These are phyloP conservation scores for Prionailurus viverrinus DNA, from an alignment of 2,113 vertebrate species.

Conservation along the genomic window DNA sequence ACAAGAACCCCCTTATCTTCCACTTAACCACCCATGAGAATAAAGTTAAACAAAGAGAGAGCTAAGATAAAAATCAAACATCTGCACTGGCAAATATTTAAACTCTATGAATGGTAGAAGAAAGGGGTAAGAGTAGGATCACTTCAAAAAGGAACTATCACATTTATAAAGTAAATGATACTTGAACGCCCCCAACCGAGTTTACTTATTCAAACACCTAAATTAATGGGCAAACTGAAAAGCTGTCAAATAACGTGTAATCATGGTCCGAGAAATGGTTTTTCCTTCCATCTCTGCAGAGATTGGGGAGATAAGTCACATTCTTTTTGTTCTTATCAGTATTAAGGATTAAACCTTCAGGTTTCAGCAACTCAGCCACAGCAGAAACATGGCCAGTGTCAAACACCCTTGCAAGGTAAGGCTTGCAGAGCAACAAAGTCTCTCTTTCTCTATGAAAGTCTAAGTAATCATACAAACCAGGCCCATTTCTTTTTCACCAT, in stretches of 20 bases:
- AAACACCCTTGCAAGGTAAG: slow-evolving; percentile 49
- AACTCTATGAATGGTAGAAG: slow-evolving; percentile 79
- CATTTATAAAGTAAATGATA: slow-evolving; percentile 83
- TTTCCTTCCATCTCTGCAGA: slow-evolving; percentile 75
- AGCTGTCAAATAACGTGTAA: slow-evolving; percentile 82
- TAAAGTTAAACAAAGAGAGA: slow-evolving; percentile 87
- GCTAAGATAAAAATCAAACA: slow-evolving; percentile 86
- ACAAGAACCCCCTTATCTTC: slow-evolving; percentile 85
- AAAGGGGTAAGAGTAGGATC: slow-evolving; percentile 66
- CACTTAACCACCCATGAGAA: slow-evolving; percentile 85
- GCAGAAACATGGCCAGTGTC: slow-evolving; percentile 25
- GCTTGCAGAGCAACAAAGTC: not conserved
- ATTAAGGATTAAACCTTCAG: slow-evolving; percentile 70
- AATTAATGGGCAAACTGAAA: slow-evolving; percentile 70
- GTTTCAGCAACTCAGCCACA: not conserved
- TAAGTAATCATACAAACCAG: not conserved
- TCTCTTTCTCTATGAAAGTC: not conserved
- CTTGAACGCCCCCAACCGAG: slow-evolving; percentile 57
- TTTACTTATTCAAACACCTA: slow-evolving; percentile 83
- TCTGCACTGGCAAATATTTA: slow-evolving; percentile 89
- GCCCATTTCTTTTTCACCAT: not conserved
- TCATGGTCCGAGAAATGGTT: slow-evolving; percentile 75
- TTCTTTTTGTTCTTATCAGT: slow-evolving; percentile 84
- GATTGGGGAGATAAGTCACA: slow-evolving; percentile 78
- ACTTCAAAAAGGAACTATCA: slow-evolving; percentile 84